Base-by-base conservation (phyloP, 2,113 vertebrate genomes). In the Anser cygnoides region DNA sequence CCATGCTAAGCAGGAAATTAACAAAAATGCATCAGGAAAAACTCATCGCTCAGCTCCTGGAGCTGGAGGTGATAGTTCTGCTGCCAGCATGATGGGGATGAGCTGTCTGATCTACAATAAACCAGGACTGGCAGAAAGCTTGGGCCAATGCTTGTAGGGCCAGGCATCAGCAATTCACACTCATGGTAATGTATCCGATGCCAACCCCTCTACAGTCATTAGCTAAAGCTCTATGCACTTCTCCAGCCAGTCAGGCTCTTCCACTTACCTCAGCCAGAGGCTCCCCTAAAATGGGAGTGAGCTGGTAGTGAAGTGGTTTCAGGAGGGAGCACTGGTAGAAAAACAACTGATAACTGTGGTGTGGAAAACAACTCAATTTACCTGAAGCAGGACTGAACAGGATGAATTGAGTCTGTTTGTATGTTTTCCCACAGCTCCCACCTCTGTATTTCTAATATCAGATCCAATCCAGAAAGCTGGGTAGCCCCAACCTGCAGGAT, bases 71-170 rank as follows among this genome's bases (percentile, higher is more conserved):
- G 3, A 41, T 8, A 1, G 2, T 13, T 88, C 50, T 50, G 10
- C 10, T 2, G n/a, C 13, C 22, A 46, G 15, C 26, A 57, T 0
- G 0, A 11, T 17, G 11, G 2, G 3, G 19, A 46, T 37, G 37
- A 90, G 10, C 12, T 90, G 28, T 33, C 8, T 71, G 15, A 61
- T 46, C 8, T 37, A 54, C 54, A 43, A 4, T 20, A 49, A 68
- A 2, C 17, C 18, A 22, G 75, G 70, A 70, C 7, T 28, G 29
- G 10, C 31, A n/a, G 5, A 41, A 4, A 70, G 7, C 7, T 67
- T 55, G 5, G 46, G 19, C 5, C 29, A 13, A 11, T 62, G 84
- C 4, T 88, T 11, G 20, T 39, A 17, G 5, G 35, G 22, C 7
- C 66, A 44, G 52, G 11, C 16, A 65, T 20, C 8, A 65, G 8